Evolutionary conservation across 2,888 invertebrate genomes (phyloP).

Genomic region (Arctia plantaginis): DNA sequence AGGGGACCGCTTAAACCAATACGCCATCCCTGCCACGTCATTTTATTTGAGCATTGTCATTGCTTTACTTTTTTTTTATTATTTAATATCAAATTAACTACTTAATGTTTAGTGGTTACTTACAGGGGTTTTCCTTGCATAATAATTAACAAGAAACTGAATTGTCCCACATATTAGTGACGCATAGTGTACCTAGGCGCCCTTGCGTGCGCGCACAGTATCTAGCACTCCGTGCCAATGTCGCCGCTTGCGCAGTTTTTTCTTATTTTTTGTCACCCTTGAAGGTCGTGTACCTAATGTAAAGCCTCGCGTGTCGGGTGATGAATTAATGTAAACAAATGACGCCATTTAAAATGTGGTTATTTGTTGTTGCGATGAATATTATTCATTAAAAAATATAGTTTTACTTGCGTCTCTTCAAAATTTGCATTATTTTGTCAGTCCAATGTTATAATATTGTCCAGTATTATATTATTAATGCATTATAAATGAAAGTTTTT

Average conservation of each 20-base stretch:
- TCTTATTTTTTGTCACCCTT: constrained; percentile 74
- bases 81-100: not conserved
- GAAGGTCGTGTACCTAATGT: constrained; percentile 78
- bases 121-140: constrained; percentile 23
- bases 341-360: constrained; percentile 31
- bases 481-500: not conserved
- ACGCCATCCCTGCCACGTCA: too few species aligned
- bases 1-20: too few species aligned
- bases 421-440: not conserved
- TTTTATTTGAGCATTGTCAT: too few species aligned
- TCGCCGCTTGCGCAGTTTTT: constrained; percentile 70
- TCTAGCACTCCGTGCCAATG: constrained; percentile 79
- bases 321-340: constrained; percentile 68
- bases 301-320: constrained; percentile 75
- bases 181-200: constrained; percentile 62
- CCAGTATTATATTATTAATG: too few species aligned
- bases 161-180: constrained; percentile 48
- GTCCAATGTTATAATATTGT: not conserved
- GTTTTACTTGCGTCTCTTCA: not conserved
- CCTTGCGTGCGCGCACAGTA: constrained; percentile 80
- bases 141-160: constrained; percentile 27
- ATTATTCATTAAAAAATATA: constrained; percentile 1
- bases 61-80: not conserved
- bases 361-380: constrained; percentile 12
- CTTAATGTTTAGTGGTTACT: not conserved